Base-by-base conservation (phyloP, 2,113 vertebrate species). In the Chaenocephalus aceratus region DNA sequence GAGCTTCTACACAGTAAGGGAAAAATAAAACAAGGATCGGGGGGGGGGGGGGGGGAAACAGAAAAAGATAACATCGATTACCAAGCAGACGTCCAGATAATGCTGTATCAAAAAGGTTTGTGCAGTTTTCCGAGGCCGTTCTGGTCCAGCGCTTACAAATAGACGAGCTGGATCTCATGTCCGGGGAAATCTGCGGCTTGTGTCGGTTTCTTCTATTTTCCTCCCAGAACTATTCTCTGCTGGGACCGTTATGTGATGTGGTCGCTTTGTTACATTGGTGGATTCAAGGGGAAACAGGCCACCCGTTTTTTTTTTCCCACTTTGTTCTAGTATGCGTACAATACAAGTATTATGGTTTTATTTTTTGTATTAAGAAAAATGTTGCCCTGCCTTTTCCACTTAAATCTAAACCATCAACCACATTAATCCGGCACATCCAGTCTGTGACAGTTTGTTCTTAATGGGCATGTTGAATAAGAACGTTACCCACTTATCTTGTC, bases 41-140 rank as follows among this genome's bases (percentile, higher is more conserved):
- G 52, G n/a, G 79, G 76, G 79, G 76, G 26, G 56, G 63, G 69
- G 60, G 70, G 69, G 62, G 13, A 49, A 48, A 76, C 2, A 6
- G 0, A 75, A 64, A 79, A 83, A 76, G 69, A 87, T 72, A 86
- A 82, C 77, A 80, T 21, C 77, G 81, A 85, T 85, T 77, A 88
- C 11, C 1, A 12, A 73, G 77, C 44, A 72, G 74, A 71, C 9
- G 6, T 58, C 23, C 69, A 56, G 62, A 87, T 83, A 77, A 77
- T n/a, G 48, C 2, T 75, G 63, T 65, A 76, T 83, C 60, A 79
- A 68, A 41, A 67, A 75, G 78, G 74, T 84, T 66, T 77, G 62
- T 62, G 58, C 65, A 78, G 79, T 77, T 73, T 79, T 61, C 54
- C 64, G 80, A 21, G 23, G 65, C 45, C 61, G 56, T 65, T 80